Percentiles rank a stretch among this genome's conserved stretches.
phyloP scores from a whole-genome alignment of 2,888 invertebrate species.

The Saturnia pavonia region DNA sequence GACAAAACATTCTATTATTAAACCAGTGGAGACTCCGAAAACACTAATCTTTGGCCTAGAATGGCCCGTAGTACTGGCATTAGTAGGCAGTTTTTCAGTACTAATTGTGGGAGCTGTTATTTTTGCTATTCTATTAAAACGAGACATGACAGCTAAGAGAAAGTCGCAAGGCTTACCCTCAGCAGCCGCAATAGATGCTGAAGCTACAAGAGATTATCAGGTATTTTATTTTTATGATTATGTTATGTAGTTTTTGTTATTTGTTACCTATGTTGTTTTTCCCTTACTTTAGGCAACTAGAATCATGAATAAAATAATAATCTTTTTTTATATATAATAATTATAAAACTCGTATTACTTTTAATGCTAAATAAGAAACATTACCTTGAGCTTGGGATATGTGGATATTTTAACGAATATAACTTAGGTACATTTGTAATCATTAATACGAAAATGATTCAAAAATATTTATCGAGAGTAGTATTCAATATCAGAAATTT shows the following conservation, averaged over 20 bases:
- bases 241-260: neutral
- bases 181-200: slow-evolving; percentile 86
- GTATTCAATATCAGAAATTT: too few species aligned
- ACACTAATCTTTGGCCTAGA: slow-evolving; percentile 52
- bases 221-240: slow-evolving; percentile 53
- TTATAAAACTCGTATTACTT: too few species aligned
- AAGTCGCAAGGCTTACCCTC: slow-evolving; percentile 90
- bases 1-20: slow-evolving; percentile 16
- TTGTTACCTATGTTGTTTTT: too few species aligned
- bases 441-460: too few species aligned
- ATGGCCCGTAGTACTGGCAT: slow-evolving; percentile 61
- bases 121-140: slow-evolving; percentile 83
- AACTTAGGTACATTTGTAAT: too few species aligned
- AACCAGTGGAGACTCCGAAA: slow-evolving; percentile 14
- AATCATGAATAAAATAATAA: too few species aligned
- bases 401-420: too few species aligned
- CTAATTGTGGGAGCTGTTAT: slow-evolving; percentile 65
- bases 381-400: too few species aligned
- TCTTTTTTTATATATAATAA: too few species aligned
- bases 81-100: slow-evolving; percentile 65
- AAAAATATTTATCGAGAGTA: too few species aligned
- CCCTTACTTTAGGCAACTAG: too few species aligned
- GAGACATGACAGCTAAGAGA: slow-evolving; percentile 88
- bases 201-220: slow-evolving; percentile 96
- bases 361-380: neutral